Evolutionary conservation across 2,888 invertebrate genomes (phyloP), one percentile per base, ranked within the genome.

Genomic region (Anthophora plumipes): DNA sequence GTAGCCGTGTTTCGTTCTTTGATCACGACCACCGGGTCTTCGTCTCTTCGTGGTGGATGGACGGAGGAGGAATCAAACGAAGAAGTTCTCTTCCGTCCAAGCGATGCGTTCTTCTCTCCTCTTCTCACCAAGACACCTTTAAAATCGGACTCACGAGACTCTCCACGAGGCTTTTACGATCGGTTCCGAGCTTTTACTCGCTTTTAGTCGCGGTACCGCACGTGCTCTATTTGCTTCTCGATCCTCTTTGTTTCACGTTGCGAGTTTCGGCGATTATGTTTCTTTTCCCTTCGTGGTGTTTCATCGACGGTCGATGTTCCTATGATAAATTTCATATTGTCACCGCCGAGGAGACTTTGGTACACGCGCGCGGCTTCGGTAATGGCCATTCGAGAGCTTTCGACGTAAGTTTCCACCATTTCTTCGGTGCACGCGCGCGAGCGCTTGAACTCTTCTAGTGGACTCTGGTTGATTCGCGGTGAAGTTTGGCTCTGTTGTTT

Each of bases 121-220:
- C n/a, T 9, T 48, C 66, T 14, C 12, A 31, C 66, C 22, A 17
- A 14, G 11, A 37, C 31, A 25, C 52, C 70, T 79, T 60, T 73
- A 82, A 81, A 82, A 82, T 64, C 70, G 73, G 77, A 82, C 64
- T 39, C 31, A 4, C 31, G 31, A 31, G 31, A 31, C 31, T 9
- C 31, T 9, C 31, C 64, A 75, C 83, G 68, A 60, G 70, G 75
- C 87, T 82, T 84, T 87, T 86, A 80, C 85, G 83, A 89, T 87
- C 87, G 84, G 43, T 70, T 74, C n/a, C 69, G 43, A 31, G 31
- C 31, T 31, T 31, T 31, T 31, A 31, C 31, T 31, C 50, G 81
- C 85, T 86, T 81, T 88, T 88, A 89, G 89, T 89, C 82, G 81
- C 82, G 80, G 85, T 78, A 81, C 73, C 87, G 89, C 86, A 84